Evolutionary conservation across 2,888 invertebrate genomes (phyloP), one percentile per base, ranked within the genome.

Genomic region (Troides aeacus): DNA sequence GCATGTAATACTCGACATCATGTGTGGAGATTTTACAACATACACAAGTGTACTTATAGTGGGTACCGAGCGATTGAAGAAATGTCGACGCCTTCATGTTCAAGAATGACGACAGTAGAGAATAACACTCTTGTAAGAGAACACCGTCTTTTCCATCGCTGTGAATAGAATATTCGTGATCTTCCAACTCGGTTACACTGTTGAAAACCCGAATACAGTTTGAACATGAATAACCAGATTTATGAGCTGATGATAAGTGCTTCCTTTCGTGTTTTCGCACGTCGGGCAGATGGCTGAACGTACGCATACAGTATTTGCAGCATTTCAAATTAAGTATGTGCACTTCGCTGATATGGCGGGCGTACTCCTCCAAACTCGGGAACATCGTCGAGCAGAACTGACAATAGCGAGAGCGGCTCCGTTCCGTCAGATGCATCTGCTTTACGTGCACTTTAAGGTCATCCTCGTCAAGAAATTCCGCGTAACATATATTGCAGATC

Each of bases 391-490:
- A 36, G 70, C 92, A 92, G 10, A 88, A 80, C 6, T 81, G 77
- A 71, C 92, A 92, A 8, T 65, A 68, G 8, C 74, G 60, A 8
- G 69, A 70, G 21, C 69, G 64, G 12, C 57, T 77, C 2, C 53
- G 59, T 24, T 71, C 64, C 1, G 39, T 71, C 0, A 73, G 46
- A 68, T 91, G 92, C 2, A 90, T 76, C 69, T 88, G 88, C 0
- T 71, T 69, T 2, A 84, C 60, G 66, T 92, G 92, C 0, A 85
- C 62, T 0, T 76, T 64, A 8, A 92, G 73, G 66, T 92, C 92
- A 1, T 83, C 85, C 0, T 79, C 73, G 21, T 91, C 89, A 0
- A 91, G 74, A 50, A 91, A 92, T 76, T 92, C 89, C 1, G 88
- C 87, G 36, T 72, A 74, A 64, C 88, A 89, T 63, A 81, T 75